phyloP scores from a whole-genome alignment of 2,797 vertebrate genomes.

The Neomorphus geoffroyi region DNA sequence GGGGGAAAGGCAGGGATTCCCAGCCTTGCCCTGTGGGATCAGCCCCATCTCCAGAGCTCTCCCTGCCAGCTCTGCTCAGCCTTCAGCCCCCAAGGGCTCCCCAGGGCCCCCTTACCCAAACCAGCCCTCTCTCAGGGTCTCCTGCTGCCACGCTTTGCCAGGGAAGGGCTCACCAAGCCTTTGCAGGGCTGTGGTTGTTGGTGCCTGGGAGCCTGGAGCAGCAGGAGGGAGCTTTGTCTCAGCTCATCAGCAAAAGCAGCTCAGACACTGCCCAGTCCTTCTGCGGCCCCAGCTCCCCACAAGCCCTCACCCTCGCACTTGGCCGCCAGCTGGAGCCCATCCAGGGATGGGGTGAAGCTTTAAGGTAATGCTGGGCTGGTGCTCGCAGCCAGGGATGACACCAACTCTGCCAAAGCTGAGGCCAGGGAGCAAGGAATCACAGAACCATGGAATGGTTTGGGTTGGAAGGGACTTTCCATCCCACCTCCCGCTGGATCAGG shows the following conservation, averaged over 20 bases:
- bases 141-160: background rate
- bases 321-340: accelerated
- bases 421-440: background rate
- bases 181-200: accelerated
- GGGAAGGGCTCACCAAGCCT: background rate
- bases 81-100: background rate
- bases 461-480: too few species aligned
- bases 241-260: background rate
- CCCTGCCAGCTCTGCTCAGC: background rate
- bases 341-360: background rate
- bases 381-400: background rate
- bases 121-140: background rate
- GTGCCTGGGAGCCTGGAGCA: background rate
- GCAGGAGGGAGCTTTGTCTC: slow-evolving; percentile 16
- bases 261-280: background rate
- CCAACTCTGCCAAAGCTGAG: background rate
- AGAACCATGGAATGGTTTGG: too few species aligned
- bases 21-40: background rate
- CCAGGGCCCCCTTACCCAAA: background rate
- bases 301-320: background rate
- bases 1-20: background rate
- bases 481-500: too few species aligned
- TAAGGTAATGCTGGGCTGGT: background rate
- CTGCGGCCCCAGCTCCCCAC: accelerated
- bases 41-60: background rate